These are phyloP conservation scores for Dendronephthya gigantea DNA, from an alignment of 64 coral and sea anemone species.

Conservation along the genomic window DNA sequence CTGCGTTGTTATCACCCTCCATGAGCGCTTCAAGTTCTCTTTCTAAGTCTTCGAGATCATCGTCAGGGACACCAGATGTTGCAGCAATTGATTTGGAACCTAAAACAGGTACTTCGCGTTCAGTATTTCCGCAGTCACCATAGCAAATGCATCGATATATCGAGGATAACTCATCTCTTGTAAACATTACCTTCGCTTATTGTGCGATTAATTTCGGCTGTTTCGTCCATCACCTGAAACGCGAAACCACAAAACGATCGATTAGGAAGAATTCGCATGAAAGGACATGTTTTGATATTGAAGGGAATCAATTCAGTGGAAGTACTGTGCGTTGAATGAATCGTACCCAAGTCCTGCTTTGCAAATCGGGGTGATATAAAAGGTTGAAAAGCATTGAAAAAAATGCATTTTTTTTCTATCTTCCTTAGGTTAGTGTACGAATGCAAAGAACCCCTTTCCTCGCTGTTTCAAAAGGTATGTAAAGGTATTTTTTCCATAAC, in stretches of 20 bases:
- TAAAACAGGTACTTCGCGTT: not conserved
- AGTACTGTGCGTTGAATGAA: too few species aligned
- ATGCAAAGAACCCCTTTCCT: too few species aligned
- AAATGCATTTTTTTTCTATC: too few species aligned
- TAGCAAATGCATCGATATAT: not conserved
- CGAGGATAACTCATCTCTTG: not conserved
- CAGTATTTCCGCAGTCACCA: not conserved
- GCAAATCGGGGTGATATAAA: too few species aligned
- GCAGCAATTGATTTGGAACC: not conserved
- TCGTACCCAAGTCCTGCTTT: too few species aligned
- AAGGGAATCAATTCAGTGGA: too few species aligned
- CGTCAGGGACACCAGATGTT: not conserved
- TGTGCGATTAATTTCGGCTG: not conserved
- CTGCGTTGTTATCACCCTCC: not conserved
- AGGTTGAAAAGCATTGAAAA: too few species aligned
- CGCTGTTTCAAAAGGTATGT: too few species aligned
- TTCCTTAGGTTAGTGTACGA: too few species aligned
- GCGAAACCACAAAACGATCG: not conserved
- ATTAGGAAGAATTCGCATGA: too few species aligned
- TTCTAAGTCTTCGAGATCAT: not conserved
- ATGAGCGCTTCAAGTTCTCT: not conserved
- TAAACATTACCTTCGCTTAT: not conserved
- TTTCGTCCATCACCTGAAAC: not conserved
- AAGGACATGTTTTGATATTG: too few species aligned
- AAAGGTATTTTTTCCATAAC: too few species aligned